Evolutionary conservation across 2,113 vertebrate genomes (phyloP).

Genomic region (Bungarus multicinctus): DNA sequence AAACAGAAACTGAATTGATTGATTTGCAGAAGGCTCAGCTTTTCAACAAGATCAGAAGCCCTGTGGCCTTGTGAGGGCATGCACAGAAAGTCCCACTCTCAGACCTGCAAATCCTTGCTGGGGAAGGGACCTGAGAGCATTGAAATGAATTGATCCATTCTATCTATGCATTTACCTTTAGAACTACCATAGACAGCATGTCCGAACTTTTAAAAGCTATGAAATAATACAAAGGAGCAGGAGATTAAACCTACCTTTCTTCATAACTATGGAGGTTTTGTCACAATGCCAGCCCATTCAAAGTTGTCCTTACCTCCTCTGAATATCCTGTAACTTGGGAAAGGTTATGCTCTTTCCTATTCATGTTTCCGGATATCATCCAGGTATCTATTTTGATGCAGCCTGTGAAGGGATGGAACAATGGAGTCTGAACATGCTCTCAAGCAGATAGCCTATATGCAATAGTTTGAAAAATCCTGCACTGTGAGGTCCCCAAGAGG

Average conservation of each 20-base stretch:
- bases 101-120: background rate
- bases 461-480: slow-evolving; percentile 31
- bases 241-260: background rate
- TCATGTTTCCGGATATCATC: background rate
- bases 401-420: slow-evolving; percentile 18
- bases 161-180: background rate
- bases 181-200: background rate
- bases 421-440: slow-evolving; percentile 34
- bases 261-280: too few species aligned
- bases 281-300: background rate
- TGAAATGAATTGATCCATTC: background rate
- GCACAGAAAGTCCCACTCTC: background rate
- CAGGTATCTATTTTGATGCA: slow-evolving; percentile 2
- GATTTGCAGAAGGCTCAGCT: background rate
- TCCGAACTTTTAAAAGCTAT: background rate
- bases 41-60: background rate
- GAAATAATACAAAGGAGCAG: background rate
- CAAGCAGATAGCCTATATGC: slow-evolving; percentile 46
- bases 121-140: background rate
- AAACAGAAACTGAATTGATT: background rate
- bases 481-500: slow-evolving; percentile 21
- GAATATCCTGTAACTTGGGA: background rate
- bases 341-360: background rate
- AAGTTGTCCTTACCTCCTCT: background rate
- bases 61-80: background rate